Conservation (phyloP, 2,797 vertebrate species). For the Typhlichthys subterraneus region DNA sequence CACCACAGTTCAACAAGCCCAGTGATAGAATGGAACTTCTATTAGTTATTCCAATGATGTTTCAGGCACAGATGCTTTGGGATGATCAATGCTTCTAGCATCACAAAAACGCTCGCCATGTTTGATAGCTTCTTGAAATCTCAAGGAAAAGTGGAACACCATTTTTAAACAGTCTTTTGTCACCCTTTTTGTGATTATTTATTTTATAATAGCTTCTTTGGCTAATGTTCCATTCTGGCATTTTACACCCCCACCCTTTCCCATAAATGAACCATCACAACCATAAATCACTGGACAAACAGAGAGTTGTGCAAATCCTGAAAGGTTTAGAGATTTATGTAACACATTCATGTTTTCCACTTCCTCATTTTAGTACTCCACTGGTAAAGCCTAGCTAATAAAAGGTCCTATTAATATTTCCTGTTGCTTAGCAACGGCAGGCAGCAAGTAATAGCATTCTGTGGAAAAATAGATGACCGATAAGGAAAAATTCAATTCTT, state of each 20-base stretch:
- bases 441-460: slow-evolving; percentile 99
- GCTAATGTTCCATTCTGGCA: slow-evolving; percentile 98
- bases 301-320: slow-evolving; percentile 95
- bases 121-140: slow-evolving; percentile 61
- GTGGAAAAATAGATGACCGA: slow-evolving; percentile 99
- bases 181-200: slow-evolving; percentile 95
- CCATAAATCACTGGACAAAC: slow-evolving; percentile 99
- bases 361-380: slow-evolving; percentile 99
- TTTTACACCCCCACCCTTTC: slow-evolving; percentile 94
- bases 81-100: slow-evolving; percentile 59
- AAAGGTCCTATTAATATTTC: slow-evolving; percentile 99
- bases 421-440: slow-evolving; percentile 98
- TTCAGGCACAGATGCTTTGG: slow-evolving; percentile 57
- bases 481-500: slow-evolving; percentile 99
- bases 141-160: slow-evolving; percentile 17
- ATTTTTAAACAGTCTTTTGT: slow-evolving; percentile 87
- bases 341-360: slow-evolving; percentile 99
- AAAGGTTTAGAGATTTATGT: slow-evolving; percentile 99
- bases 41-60: slow-evolving; percentile 71
- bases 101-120: slow-evolving; percentile 52
- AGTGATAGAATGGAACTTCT: slow-evolving; percentile 60
- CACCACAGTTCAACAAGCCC: slow-evolving; percentile 68
- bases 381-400: slow-evolving; percentile 99
- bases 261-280: slow-evolving; percentile 98
- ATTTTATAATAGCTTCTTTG: slow-evolving; percentile 97